A percentile compares a stretch with the other conserved stretches of the same genome.
These are phyloP conservation scores for Gordius sp. DNA, from an alignment of 2,888 invertebrate genomes.

Conservation along the genomic window DNA sequence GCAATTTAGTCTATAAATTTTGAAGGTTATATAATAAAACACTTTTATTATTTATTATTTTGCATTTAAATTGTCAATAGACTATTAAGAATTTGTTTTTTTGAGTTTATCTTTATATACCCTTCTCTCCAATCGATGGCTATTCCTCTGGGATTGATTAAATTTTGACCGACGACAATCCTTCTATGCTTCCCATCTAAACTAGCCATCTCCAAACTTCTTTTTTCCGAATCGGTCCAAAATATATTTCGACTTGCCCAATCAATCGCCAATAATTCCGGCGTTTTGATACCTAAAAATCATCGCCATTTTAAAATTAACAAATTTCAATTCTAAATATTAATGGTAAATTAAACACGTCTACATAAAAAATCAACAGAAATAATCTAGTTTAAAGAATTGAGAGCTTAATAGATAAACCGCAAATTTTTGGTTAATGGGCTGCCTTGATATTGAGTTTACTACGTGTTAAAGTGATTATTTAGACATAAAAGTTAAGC, in stretches of 20 bases:
- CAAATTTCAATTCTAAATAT: too few relatives aligned
- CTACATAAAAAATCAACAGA: too few relatives aligned
- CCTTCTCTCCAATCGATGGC: slow-evolving; percentile 42
- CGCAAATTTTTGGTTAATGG: too few relatives aligned
- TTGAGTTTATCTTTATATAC: background rate
- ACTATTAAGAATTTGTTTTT: background rate
- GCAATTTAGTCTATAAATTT: background rate
- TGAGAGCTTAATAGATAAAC: too few relatives aligned
- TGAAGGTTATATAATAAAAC: background rate
- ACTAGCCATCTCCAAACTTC: slow-evolving; percentile 63
- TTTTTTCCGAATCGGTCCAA: slow-evolving; percentile 73
- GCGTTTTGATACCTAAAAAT: slow-evolving; percentile 52
- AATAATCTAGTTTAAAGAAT: too few relatives aligned
- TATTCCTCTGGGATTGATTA: slow-evolving; percentile 74
- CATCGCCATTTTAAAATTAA: too few relatives aligned
- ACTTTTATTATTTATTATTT: background rate
- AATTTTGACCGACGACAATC: slow-evolving; percentile 44
- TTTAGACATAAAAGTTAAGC: too few relatives aligned
- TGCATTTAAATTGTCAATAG: background rate
- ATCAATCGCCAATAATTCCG: slow-evolving; percentile 76
- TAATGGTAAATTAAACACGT: too few relatives aligned
- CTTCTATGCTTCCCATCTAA: slow-evolving; percentile 41
- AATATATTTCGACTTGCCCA: slow-evolving; percentile 71
- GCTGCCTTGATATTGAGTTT: too few relatives aligned
- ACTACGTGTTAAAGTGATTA: too few relatives aligned